Conservation (phyloP, 1,140 invertebrate genomes). For the Propsilocerus akamusi region DNA sequence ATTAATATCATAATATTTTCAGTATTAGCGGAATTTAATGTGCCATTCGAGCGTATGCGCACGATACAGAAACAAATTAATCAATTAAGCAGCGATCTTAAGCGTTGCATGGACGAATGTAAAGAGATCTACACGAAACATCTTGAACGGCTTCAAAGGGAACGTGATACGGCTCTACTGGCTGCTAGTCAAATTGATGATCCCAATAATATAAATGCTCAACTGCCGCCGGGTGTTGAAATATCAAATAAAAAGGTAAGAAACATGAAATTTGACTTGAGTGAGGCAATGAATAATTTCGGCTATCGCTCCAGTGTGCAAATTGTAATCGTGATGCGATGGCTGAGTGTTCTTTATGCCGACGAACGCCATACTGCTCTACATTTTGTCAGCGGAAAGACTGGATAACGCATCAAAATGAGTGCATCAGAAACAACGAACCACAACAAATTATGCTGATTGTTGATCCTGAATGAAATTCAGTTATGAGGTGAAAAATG, state of each 20-base stretch:
- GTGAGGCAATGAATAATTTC: neutral
- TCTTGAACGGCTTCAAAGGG: slow-evolving; percentile 40
- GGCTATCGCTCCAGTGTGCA: slow-evolving; percentile 42
- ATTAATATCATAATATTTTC: slow-evolving; percentile 11
- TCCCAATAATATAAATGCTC: slow-evolving; percentile 19
- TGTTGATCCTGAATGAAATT: slow-evolving; percentile 25
- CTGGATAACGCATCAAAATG: slow-evolving; percentile 66
- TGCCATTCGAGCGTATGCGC: slow-evolving; percentile 45
- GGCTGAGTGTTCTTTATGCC: slow-evolving; percentile 66
- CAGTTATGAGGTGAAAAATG: neutral
- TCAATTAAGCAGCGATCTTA: slow-evolving; percentile 45
- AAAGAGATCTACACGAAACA: slow-evolving; percentile 36
- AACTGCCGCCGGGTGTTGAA: slow-evolving; percentile 21
- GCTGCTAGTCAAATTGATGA: slow-evolving; percentile 37
- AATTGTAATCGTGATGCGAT: slow-evolving; percentile 72
- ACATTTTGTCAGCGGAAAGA: slow-evolving; percentile 76
- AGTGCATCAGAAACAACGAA: slow-evolving; percentile 41
- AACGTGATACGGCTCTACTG: slow-evolving; percentile 44
- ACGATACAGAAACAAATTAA: slow-evolving; percentile 43
- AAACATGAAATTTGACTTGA: slow-evolving; percentile 4
- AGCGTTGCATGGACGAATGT: slow-evolving; percentile 44
- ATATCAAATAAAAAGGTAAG: slow-evolving; percentile 23
- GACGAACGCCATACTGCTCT: slow-evolving; percentile 68
- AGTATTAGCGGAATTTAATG: slow-evolving; percentile 28
- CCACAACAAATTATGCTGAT: slow-evolving; percentile 45